A percentile compares a stretch with the other conserved stretches of the same genome.
Evolutionary conservation across 2,888 invertebrate species (phyloP).

Genomic region (Pristionchus arcanus): DNA sequence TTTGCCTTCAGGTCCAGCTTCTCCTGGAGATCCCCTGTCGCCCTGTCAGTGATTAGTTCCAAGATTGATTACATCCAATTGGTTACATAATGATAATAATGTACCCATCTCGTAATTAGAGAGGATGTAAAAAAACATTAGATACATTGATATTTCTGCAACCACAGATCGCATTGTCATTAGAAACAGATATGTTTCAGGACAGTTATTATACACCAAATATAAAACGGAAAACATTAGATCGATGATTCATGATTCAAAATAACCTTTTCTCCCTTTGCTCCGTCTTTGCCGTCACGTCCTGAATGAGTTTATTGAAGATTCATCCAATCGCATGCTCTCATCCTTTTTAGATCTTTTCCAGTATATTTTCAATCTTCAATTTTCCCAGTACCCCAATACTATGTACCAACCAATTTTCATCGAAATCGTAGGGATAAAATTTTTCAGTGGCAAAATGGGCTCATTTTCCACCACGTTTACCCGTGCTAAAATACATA

Average conservation of each 20-base stretch:
- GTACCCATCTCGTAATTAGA: not conserved
- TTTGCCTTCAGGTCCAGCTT: constrained; percentile 72
- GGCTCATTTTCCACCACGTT: too few species aligned
- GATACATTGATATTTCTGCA: not conserved
- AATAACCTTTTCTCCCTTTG: constrained; percentile 76
- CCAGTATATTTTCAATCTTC: too few species aligned
- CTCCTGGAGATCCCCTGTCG: constrained; percentile 72
- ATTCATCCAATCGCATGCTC: not conserved
- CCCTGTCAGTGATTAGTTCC: constrained; percentile 63
- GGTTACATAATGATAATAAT: not conserved
- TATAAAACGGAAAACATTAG: not conserved
- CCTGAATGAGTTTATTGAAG: constrained; percentile 59
- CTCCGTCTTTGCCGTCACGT: constrained; percentile 73
- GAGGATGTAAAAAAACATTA: not conserved
- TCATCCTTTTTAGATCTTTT: too few species aligned
- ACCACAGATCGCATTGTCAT: not conserved
- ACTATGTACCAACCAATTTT: too few species aligned
- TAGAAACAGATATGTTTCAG: constrained; percentile 4
- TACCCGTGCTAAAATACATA: too few species aligned
- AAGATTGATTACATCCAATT: not conserved
- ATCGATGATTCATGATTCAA: not conserved
- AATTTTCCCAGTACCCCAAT: not conserved
- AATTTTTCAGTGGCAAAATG: too few species aligned
- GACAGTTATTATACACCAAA: not conserved
- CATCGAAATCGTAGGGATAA: too few species aligned